These are phyloP conservation scores for Diachasmimorpha longicaudata DNA, from an alignment of 1,140 invertebrate genomes.

Conservation along the genomic window DNA sequence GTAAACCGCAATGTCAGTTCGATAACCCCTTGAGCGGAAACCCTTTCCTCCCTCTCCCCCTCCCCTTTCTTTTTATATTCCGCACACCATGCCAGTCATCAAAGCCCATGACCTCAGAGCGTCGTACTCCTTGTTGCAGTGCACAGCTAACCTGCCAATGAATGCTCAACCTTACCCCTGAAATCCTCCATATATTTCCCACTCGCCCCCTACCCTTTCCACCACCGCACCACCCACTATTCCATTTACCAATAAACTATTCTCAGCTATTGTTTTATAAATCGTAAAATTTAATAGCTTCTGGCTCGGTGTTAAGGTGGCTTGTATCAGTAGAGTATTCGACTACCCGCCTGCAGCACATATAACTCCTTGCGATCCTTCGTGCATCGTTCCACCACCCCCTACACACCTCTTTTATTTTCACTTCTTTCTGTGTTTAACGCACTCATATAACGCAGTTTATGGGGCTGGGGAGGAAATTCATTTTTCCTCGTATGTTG, in stretches of 20 bases:
- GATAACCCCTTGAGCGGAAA: slow-evolving; percentile 19
- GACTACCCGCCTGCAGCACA: slow-evolving; percentile 9
- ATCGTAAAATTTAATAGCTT: slow-evolving; percentile 39
- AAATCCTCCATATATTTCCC: background rate
- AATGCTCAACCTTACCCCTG: slow-evolving; percentile 17
- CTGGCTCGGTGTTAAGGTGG: slow-evolving; percentile 28
- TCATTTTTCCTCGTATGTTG: background rate
- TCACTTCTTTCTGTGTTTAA: background rate
- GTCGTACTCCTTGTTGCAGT: background rate
- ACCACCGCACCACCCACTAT: background rate
- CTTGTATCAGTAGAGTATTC: slow-evolving; percentile 19
- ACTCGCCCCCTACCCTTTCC: background rate
- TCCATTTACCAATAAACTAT: slow-evolving; percentile 34
- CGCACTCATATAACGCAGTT: background rate
- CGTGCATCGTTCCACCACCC: background rate
- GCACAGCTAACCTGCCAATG: slow-evolving; percentile 16
- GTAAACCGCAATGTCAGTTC: slow-evolving; percentile 24
- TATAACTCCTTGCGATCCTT: background rate
- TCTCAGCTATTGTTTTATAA: slow-evolving; percentile 38
- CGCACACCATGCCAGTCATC: slow-evolving; percentile 17
- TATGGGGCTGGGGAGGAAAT: background rate
- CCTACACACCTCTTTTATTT: background rate
- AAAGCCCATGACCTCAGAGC: slow-evolving; percentile 21
- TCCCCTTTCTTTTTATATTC: background rate
- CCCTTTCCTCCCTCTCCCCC: background rate